Base-by-base conservation (phyloP, 2,888 invertebrate genomes). In the Alcis repandata region DNA sequence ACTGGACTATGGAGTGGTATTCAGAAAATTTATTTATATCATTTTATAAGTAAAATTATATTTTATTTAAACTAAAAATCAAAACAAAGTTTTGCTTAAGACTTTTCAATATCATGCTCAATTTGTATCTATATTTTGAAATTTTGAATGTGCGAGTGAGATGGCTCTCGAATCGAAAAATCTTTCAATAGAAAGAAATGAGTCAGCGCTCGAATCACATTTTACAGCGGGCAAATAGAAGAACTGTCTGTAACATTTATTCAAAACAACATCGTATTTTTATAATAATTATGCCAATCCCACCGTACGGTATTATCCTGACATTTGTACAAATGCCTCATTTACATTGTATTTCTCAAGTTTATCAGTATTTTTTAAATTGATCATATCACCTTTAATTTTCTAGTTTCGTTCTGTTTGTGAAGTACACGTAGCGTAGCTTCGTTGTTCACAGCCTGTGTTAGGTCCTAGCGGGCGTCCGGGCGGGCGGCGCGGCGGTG, bases 261-360 rank as follows among this genome's bases (percentile, higher is more conserved):
- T 33, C n/a, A 15, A 43, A 15, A 32, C 19, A 43, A n/a, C 3
- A 13, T 60, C n/a, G 10, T 9, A 22, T 46, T 20, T 22, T n/a
- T 17, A 17, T 17, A 9, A 19, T 11, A 9, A 27, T 27, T 45
- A 40, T 27, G 36, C 15, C 22, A 49, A 54, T 56, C 62, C 62
- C 62, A 62, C 62, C 62, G 62, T 33, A 43, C 9, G 33, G 54
- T 33, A 49, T 48, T 46, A 62, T 36, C 56, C 56, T 62, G 56
- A 49, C 7, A 56, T 49, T 56, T 62, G 62, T 62, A 56, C 48
- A 61, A 54, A 61, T 27, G 19, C 32, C 13, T 49, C 48, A 32
- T 46, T 46, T 46, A 46, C 22, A 32, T 48, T 48, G 27, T 48
- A 48, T 27, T 27, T 8, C 15, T 1, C 20, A 13, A 13, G 11